Base-by-base conservation (phyloP, 1,140 invertebrate species). In the Physella acuta region DNA sequence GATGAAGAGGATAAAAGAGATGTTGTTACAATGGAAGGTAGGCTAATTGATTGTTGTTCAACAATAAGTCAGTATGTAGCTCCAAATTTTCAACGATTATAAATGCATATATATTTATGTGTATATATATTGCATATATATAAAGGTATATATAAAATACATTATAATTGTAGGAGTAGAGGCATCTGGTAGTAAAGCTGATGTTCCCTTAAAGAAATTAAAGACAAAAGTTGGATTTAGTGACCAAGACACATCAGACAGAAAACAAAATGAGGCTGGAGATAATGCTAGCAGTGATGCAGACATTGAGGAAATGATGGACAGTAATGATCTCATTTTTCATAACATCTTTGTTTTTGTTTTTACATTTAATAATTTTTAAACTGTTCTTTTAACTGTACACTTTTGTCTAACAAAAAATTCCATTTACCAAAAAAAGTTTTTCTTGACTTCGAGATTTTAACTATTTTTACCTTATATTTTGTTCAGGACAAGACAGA, bases 21-120 rank as follows among this genome's bases (percentile, higher is more conserved):
- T 77, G 72, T 80, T 68, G 76, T 82, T 44, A 33, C 77, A 24
- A 70, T 78, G 51, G 75, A 79, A 64, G 75, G 79, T 82, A 20
- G 49, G n/a, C n/a, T n/a, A n/a, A n/a, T n/a, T n/a, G n/a, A n/a
- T n/a, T n/a, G n/a, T n/a, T n/a, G n/a, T n/a, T n/a, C n/a, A n/a
- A n/a, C n/a, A n/a, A n/a, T n/a, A n/a, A n/a, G n/a, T n/a, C n/a
- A n/a, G n/a, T n/a, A n/a, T n/a, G n/a, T n/a, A n/a, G n/a, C n/a
- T n/a, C n/a, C n/a, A n/a, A n/a, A n/a, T n/a, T n/a, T n/a, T n/a
- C n/a, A n/a, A n/a, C n/a, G n/a, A n/a, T n/a, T n/a, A n/a, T n/a
- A n/a, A n/a, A n/a, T n/a, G n/a, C n/a, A n/a, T n/a, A n/a, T n/a
- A n/a, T n/a, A n/a, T n/a, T n/a, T n/a, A n/a, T n/a, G n/a, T n/a